A percentile compares a stretch with the other conserved stretches of the same genome.
phyloP scores from a whole-genome alignment of 2,888 invertebrate genomes.

The Gastrophysa polygoni region DNA sequence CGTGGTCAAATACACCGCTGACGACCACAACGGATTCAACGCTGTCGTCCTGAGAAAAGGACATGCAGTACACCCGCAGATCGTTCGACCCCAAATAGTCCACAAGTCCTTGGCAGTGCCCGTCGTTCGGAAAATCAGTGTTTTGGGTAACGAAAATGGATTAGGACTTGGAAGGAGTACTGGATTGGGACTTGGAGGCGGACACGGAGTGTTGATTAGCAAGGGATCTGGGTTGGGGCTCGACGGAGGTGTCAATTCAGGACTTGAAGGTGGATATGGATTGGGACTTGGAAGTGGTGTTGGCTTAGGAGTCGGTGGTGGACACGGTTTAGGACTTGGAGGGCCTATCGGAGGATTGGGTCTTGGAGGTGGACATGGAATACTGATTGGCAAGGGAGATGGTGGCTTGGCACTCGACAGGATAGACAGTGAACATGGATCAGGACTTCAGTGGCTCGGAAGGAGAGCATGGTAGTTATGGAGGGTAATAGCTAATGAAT shows the following conservation, averaged over 20 bases:
- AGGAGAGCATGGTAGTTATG: too few species aligned
- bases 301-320: background rate
- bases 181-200: background rate
- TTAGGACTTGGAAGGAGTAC: background rate
- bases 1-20: conserved; percentile 49
- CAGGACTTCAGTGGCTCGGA: too few species aligned
- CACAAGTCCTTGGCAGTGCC: background rate
- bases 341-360: too few species aligned
- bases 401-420: too few species aligned
- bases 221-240: background rate
- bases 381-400: too few species aligned
- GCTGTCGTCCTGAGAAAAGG: conserved; percentile 71
- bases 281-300: background rate
- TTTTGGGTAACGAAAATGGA: background rate
- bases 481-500: too few species aligned
- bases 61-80: conserved; percentile 58
- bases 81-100: conserved; percentile 45
- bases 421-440: too few species aligned
- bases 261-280: background rate
- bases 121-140: background rate
- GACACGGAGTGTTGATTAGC: background rate
- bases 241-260: background rate
- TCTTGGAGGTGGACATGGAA: too few species aligned
- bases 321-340: too few species aligned
- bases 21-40: conserved; percentile 72